Percentiles rank a stretch among this genome's conserved stretches.
Conservation (phyloP, 2,888 invertebrate genomes). For the Exocentrus adspersus region DNA sequence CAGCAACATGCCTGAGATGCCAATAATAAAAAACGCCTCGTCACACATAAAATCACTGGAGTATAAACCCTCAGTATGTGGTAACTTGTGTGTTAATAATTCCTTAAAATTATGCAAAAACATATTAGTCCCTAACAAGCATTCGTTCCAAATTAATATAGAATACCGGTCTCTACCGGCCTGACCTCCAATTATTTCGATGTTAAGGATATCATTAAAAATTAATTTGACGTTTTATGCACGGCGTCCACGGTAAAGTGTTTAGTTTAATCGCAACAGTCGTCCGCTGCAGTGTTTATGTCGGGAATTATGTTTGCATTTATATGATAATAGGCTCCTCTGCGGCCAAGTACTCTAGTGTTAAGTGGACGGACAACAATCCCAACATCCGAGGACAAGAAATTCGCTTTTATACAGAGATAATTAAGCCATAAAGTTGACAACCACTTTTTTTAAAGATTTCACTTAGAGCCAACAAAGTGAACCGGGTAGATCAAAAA, state of each 20-base stretch:
- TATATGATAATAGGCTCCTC: constrained; percentile 52
- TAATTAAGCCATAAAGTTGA: constrained; percentile 48
- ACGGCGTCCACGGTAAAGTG: constrained; percentile 5
- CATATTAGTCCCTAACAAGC: constrained; percentile 3
- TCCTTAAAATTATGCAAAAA: constrained; percentile 14
- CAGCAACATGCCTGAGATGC: not conserved
- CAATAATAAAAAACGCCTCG: not conserved
- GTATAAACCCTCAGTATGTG: not conserved
- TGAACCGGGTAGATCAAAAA: constrained; percentile 24
- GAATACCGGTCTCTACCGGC: constrained; percentile 7
- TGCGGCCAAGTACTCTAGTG: constrained; percentile 45
- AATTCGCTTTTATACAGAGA: constrained; percentile 47
- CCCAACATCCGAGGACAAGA: constrained; percentile 42
- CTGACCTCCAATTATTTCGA: constrained; percentile 25
- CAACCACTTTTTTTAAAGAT: constrained; percentile 27
- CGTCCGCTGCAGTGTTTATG: constrained; percentile 48
- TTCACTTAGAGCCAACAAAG: constrained; percentile 20
- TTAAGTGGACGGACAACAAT: constrained; percentile 52
- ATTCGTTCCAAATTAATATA: constrained; percentile 8
- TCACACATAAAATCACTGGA: not conserved
- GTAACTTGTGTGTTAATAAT: constrained; percentile 1
- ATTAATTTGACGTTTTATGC: constrained; percentile 42
- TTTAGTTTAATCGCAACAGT: constrained; percentile 39
- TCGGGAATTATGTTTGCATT: constrained; percentile 52
- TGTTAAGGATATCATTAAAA: constrained; percentile 33